Percentiles rank a stretch among this genome's conserved stretches.
phyloP scores from a whole-genome alignment of 2,113 vertebrate genomes.

The Motacilla tschutschensis region DNA sequence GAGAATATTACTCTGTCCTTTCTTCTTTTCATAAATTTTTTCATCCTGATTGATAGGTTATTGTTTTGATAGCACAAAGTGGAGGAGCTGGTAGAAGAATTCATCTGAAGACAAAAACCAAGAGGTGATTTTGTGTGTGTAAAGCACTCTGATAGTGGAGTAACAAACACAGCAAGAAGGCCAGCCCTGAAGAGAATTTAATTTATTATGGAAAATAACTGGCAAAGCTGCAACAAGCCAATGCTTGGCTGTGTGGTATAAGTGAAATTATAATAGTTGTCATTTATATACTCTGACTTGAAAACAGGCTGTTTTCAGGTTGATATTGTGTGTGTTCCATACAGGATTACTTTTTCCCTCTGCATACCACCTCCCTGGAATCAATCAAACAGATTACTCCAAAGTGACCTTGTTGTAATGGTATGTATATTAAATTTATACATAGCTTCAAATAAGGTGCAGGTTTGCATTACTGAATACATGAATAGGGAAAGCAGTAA shows the following conservation, averaged over 20 bases:
- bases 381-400: slow-evolving; percentile 26
- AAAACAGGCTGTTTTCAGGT: background rate
- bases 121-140: background rate
- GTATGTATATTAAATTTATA: slow-evolving; percentile 17
- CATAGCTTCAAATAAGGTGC: background rate
- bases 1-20: background rate
- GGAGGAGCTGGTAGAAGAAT: background rate
- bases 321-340: background rate
- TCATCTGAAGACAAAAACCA: background rate
- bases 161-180: background rate
- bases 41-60: background rate
- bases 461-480: background rate
- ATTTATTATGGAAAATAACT: slow-evolving; percentile 1
- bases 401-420: slow-evolving; percentile 30
- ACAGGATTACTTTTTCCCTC: background rate
- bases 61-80: background rate
- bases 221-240: background rate
- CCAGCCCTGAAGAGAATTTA: background rate
- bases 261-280: background rate
- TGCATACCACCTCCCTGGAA: background rate
- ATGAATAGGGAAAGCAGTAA: background rate
- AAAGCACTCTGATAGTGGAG: background rate
- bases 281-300: background rate
- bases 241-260: background rate
- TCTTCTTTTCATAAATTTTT: background rate